A percentile compares a stretch with the other conserved stretches of the same genome.
Conservation (phyloP, 2,888 invertebrate species). For the Cerastis rubricosa region DNA sequence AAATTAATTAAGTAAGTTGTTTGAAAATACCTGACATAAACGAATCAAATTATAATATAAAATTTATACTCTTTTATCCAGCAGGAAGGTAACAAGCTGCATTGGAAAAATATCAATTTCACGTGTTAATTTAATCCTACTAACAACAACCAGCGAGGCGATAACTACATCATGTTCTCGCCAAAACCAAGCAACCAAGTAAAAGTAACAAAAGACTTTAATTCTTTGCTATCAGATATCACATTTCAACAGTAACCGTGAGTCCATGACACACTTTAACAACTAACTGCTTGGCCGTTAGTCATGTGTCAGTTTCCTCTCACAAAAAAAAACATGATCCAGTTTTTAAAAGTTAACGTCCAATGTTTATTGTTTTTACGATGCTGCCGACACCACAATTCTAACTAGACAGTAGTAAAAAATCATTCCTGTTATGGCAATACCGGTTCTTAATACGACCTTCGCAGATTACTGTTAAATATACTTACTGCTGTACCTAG, state of each 20-base stretch:
- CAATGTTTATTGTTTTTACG: conserved; percentile 82
- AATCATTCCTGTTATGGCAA: conserved; percentile 75
- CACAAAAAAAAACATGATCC: conserved; percentile 71
- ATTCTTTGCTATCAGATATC: conserved; percentile 62
- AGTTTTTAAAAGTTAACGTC: conserved; percentile 73
- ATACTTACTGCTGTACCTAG: conserved; percentile 65
- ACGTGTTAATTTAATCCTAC: conserved; percentile 1
- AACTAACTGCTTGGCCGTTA: conserved; percentile 58
- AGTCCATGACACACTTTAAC: conserved; percentile 55
- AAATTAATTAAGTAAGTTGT: background rate
- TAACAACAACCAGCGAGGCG: background rate
- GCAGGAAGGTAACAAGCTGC: background rate
- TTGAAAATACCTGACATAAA: background rate
- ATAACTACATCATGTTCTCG: conserved; percentile 18
- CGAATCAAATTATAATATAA: background rate
- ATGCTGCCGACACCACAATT: conserved; percentile 56
- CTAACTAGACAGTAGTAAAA: conserved; percentile 72
- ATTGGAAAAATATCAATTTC: conserved; percentile 9
- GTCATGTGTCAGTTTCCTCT: conserved; percentile 55
- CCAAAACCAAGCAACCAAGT: conserved; percentile 49
- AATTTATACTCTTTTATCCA: background rate
- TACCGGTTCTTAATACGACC: conserved; percentile 81
- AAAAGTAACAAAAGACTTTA: conserved; percentile 46
- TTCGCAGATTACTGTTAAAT: conserved; percentile 71
- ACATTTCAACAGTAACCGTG: conserved; percentile 62